Evolutionary conservation across 2,888 invertebrate genomes (phyloP), one percentile per base, ranked within the genome.

Genomic region (Syritta pipiens): DNA sequence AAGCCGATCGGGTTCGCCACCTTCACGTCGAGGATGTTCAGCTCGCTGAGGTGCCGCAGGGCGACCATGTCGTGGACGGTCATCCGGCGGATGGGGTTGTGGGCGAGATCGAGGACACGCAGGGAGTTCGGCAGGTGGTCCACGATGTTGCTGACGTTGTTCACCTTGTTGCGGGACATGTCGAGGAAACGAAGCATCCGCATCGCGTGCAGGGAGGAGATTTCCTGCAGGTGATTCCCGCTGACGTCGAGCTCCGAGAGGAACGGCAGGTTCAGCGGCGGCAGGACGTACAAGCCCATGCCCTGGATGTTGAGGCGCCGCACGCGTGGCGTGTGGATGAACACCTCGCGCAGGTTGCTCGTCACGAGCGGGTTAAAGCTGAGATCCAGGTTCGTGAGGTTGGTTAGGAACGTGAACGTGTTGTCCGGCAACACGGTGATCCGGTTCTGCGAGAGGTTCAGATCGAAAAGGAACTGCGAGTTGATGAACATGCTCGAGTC

Each of bases 401-500:
- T 93, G 42, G 93, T 93, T 60, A 96, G 91, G 85, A 95, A 94
- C 19, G 94, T 94, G 87, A 97, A 96, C 14, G 96, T 95, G 87
- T 96, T 96, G 89, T 96, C 96, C 1, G 96, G 96, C 81, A 97
- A 89, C 81, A 96, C 94, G 12, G 94, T 94, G 76, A 96, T 90
- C 84, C 94, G 93, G 89, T 97, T 97, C 85, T 92, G 91, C 44
- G 94, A 94, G 85, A 97, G 89, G 89, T 95, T 94, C 67, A 97
- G 90, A 83, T 92, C 92, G 67, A 94, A 92, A 42, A 97, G 89
- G 86, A 94, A 94, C 57, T 95, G 94, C 24, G 94, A 94, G 84
- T 94, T 93, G 37, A 95, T 93, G 85, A 96, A 96, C 89, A 96
- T 95, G 76, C 94, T 95, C 83, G 94, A 94, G 87, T 97, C 96